Conservation (phyloP, 2,888 invertebrate genomes). For the Dynastes tityus region DNA sequence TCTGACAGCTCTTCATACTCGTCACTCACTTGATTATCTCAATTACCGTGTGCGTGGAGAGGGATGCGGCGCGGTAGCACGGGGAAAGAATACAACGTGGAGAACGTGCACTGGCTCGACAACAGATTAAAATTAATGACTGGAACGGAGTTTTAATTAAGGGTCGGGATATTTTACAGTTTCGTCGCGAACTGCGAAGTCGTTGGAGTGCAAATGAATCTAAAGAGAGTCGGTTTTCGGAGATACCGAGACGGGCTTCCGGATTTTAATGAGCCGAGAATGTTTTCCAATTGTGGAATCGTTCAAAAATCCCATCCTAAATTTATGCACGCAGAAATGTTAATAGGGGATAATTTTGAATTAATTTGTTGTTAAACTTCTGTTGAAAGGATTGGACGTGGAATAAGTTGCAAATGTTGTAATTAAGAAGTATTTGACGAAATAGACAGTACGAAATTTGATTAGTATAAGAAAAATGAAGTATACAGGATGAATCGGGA, state of each 20-base stretch:
- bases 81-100: constrained; percentile 26
- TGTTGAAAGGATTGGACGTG: no score
- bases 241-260: not conserved
- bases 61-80: not conserved
- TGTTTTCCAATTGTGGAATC: not conserved
- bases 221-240: constrained; percentile 13
- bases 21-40: constrained; percentile 46
- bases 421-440: no score
- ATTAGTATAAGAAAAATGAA: no score
- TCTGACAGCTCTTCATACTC: constrained; percentile 39
- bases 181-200: constrained; percentile 38
- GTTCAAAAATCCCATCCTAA: constrained; percentile 1
- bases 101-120: constrained; percentile 31
- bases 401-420: no score
- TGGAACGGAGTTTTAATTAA: constrained; percentile 49
- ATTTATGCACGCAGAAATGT: not conserved
- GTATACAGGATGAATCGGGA: no score
- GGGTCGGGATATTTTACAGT: constrained; percentile 45
- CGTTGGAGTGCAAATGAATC: constrained; percentile 35
- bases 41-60: constrained; percentile 20
- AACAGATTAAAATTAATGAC: constrained; percentile 49
- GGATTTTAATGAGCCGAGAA: constrained; percentile 23
- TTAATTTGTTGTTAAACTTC: constrained; percentile 3
- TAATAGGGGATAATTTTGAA: constrained; percentile 8
- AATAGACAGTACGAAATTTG: no score